phyloP scores from a whole-genome alignment of 2,888 invertebrate genomes.

The Drosophila subquinaria region DNA sequence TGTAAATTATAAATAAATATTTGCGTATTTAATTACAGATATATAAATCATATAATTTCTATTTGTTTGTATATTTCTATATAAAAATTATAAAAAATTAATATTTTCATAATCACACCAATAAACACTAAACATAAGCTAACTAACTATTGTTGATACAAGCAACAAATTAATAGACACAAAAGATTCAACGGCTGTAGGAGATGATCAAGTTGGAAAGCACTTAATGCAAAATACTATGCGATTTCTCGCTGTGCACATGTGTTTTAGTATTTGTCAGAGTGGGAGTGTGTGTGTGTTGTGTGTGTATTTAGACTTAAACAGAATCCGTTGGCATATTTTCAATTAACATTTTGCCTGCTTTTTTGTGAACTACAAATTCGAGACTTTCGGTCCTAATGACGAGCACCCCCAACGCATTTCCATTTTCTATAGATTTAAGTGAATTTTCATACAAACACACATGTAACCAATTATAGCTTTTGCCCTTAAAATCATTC shows the following conservation, averaged over 20 bases:
- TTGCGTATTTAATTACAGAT: slow-evolving; percentile 44
- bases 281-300: slow-evolving; percentile 25
- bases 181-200: slow-evolving; percentile 49
- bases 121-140: slow-evolving; percentile 67
- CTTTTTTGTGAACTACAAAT: slow-evolving; percentile 63
- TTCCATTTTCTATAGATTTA: slow-evolving; percentile 19
- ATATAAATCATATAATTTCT: slow-evolving; percentile 49
- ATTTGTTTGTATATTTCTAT: slow-evolving; percentile 55
- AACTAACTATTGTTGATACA: slow-evolving; percentile 57
- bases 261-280: slow-evolving; percentile 25
- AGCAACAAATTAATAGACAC: slow-evolving; percentile 57
- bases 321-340: slow-evolving; percentile 50
- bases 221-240: slow-evolving; percentile 46
- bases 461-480: slow-evolving; percentile 49
- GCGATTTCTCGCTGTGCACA: slow-evolving; percentile 51
- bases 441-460: slow-evolving; percentile 36
- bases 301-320: slow-evolving; percentile 31
- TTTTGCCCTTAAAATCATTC: slow-evolving; percentile 42
- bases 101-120: slow-evolving; percentile 76
- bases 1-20: slow-evolving; percentile 54
- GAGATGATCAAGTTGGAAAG: slow-evolving; percentile 31
- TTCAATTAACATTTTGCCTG: slow-evolving; percentile 20
- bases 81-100: slow-evolving; percentile 65
- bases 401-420: slow-evolving; percentile 52
- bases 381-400: slow-evolving; percentile 52